phyloP scores from a whole-genome alignment of 2,113 vertebrate genomes.

The Raja brachyura region DNA sequence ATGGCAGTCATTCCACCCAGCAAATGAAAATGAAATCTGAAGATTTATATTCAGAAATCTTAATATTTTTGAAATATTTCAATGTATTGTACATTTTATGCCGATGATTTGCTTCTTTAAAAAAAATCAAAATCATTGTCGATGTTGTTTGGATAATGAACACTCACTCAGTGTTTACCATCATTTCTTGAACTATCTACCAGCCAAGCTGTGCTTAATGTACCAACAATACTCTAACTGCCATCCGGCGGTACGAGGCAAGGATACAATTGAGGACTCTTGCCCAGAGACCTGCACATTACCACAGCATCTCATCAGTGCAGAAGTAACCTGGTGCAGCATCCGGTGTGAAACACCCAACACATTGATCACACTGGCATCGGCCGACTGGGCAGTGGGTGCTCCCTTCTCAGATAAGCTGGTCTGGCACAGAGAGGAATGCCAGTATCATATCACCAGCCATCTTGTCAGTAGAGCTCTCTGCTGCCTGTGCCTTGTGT shows the following conservation, averaged over 20 bases:
- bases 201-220: not conserved
- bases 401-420: not conserved
- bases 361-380: no score
- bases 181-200: not conserved
- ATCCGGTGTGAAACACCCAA: not conserved
- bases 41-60: not conserved
- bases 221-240: not conserved
- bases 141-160: not conserved
- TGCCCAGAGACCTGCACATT: not conserved
- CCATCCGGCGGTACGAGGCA: not conserved
- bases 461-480: constrained; percentile 23
- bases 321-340: not conserved
- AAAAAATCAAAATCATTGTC: not conserved
- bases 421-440: not conserved
- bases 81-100: not conserved
- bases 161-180: not conserved
- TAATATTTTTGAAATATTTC: no score
- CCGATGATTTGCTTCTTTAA: no score
- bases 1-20: not conserved
- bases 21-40: not conserved
- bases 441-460: not conserved
- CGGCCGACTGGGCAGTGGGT: not conserved
- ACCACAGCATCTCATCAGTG: not conserved
- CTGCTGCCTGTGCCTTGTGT: not conserved
- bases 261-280: not conserved